Base-by-base conservation (phyloP, 1,140 invertebrate species). In the Neelides sp. region DNA sequence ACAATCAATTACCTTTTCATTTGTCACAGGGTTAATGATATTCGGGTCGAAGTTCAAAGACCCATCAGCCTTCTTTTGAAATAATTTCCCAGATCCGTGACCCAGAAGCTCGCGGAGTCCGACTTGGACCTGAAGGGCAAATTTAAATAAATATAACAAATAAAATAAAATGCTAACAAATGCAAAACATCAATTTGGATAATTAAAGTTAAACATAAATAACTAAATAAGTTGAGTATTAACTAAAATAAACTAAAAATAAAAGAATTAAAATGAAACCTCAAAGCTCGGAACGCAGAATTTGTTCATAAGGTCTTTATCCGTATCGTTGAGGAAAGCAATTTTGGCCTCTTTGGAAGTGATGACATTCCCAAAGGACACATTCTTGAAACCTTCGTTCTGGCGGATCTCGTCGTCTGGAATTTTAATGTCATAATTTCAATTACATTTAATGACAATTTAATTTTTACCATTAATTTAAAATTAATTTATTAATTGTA, bases 371-470 rank as follows among this genome's bases (percentile, higher is more conserved):
- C 86, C 85, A 2, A 97, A 69, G 0, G 89, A 92, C 0, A 97
- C 92, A 66, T 97, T 97, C 64, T 97, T 97, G 64, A 96, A 97
- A 4, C 93, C 93, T 71, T 94, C 88, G 47, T 75, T 77, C 65
- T 96, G 89, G 24, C 88, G 78, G 48, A 97, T 95, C 60, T 93
- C 88, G 67, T 95, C 89, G 74, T 97, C 83, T 85, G 24, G 27
- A 53, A 44, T 44, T 19, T 47, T 20, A 19, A 23, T 20, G 15
- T 13, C n/a, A 47, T 49, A 23, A 39, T 48, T 27, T 7, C n/a
- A n/a, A n/a, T n/a, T n/a, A n/a, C n/a, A n/a, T n/a, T n/a, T n/a
- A n/a, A n/a, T n/a, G n/a, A n/a, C n/a, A n/a, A n/a, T n/a, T n/a
- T n/a, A 23, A 42, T 23, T 7, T 5, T 19, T 19, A 19, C 17